Evolutionary conservation across 2,113 vertebrate species (phyloP).

Genomic region (Monopterus albus): DNA sequence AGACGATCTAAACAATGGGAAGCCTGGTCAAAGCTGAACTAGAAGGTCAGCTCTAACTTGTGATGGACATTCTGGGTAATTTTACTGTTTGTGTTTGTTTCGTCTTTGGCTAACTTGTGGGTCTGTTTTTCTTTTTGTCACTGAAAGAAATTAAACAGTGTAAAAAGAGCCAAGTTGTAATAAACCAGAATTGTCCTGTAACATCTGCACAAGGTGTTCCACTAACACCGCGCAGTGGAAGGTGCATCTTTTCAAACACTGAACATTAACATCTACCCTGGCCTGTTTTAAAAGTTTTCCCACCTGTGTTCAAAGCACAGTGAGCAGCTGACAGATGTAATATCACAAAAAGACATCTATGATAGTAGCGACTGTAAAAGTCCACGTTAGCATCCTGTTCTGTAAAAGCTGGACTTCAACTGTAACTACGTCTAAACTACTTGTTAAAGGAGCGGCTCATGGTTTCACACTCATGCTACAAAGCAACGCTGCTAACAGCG

Average conservation of each 20-base stretch:
- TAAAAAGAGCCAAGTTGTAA: neutral
- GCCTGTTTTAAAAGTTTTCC: neutral
- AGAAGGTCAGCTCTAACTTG: too few relatives aligned
- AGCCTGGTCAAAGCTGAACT: too few relatives aligned
- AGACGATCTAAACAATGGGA: too few relatives aligned
- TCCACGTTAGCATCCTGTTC: too few relatives aligned
- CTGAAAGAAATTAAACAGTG: neutral
- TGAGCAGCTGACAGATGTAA: constrained; percentile 15
- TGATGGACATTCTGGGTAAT: too few relatives aligned
- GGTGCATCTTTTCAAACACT: constrained; percentile 58
- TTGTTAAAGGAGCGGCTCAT: constrained; percentile 25
- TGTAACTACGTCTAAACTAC: constrained; percentile 40
- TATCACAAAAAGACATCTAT: constrained; percentile 4
- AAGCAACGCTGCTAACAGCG: constrained; percentile 7
- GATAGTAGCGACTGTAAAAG: neutral
- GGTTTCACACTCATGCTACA: constrained; percentile 66
- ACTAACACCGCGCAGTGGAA: constrained; percentile 32
- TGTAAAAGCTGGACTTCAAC: neutral
- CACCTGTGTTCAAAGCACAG: constrained; percentile 4
- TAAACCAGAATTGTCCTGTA: constrained; percentile 11
- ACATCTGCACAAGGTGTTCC: constrained; percentile 39
- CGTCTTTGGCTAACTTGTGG: too few relatives aligned
- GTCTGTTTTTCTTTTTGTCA: too few relatives aligned
- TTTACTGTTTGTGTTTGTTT: too few relatives aligned
- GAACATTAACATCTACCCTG: constrained; percentile 25